A percentile compares a stretch with the other conserved stretches of the same genome.
Conservation (phyloP, 2,888 invertebrate species). For the Phaedon cochleariae region DNA sequence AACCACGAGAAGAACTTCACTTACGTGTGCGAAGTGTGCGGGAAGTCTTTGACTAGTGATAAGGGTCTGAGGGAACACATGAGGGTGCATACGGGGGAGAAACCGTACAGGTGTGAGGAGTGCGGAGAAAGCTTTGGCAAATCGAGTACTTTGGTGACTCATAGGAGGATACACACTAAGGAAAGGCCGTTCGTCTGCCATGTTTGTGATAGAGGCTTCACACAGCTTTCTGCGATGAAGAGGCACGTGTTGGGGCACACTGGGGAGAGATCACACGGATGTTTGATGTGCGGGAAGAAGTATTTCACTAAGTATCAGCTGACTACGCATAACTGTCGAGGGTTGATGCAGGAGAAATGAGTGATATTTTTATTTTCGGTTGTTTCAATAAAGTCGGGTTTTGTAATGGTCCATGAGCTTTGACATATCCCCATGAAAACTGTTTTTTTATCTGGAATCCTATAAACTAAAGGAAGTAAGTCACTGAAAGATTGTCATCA, state of each 20-base stretch:
- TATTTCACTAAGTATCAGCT: slow-evolving; percentile 50
- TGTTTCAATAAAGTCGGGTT: neutral
- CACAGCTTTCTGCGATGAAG: slow-evolving; percentile 64
- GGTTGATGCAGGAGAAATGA: slow-evolving; percentile 46
- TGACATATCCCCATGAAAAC: too few relatives aligned
- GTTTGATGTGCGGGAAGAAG: slow-evolving; percentile 54
- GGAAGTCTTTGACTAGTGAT: neutral
- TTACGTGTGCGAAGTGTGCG: slow-evolving; percentile 31
- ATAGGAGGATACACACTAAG: slow-evolving; percentile 48
- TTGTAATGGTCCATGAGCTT: neutral
- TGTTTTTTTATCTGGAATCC: too few relatives aligned
- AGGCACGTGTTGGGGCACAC: slow-evolving; percentile 60
- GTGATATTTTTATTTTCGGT: too few relatives aligned
- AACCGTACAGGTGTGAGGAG: slow-evolving; percentile 2
- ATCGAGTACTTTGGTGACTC: slow-evolving; percentile 49
- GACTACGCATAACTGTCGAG: slow-evolving; percentile 47
- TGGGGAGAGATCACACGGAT: slow-evolving; percentile 66
- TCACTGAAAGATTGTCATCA: too few relatives aligned
- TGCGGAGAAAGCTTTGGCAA: slow-evolving; percentile 36
- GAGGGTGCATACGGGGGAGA: slow-evolving; percentile 6
- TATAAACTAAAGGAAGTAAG: too few relatives aligned
- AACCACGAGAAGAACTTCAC: slow-evolving; percentile 3
- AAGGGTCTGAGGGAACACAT: neutral
- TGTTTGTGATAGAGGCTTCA: slow-evolving; percentile 64
- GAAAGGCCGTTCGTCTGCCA: slow-evolving; percentile 53